phyloP scores from a whole-genome alignment of 2,797 vertebrate species.

The Phyllotis vaccarum region DNA sequence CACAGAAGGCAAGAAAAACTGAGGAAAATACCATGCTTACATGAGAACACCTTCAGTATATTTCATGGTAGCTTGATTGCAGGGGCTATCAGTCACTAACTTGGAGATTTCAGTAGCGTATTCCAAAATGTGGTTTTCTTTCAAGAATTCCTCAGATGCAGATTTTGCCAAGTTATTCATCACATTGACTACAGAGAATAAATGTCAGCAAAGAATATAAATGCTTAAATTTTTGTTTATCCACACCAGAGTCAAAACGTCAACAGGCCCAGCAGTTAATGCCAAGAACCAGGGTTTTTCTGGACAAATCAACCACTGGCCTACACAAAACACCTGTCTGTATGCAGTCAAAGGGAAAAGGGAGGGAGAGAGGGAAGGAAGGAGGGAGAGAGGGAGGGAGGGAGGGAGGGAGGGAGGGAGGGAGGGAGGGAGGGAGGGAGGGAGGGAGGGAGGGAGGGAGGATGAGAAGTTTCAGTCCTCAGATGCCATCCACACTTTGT shows the following conservation, averaged over 20 bases:
- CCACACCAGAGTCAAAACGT: neutral
- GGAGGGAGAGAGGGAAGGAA: too few species aligned
- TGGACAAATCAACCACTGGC: neutral
- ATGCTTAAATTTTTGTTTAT: neutral
- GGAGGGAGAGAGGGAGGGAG: neutral
- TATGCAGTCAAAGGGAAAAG: neutral
- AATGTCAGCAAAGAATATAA: conserved; percentile 26
- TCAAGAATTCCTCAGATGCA: conserved; percentile 58
- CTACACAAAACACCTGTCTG: neutral
- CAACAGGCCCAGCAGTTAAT: neutral
- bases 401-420: neutral
- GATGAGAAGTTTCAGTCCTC: neutral
- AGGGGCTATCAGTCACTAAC: conserved; percentile 48
- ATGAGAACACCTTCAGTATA: conserved; percentile 77
- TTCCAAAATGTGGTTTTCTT: conserved; percentile 66
- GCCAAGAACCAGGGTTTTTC: neutral
- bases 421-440: neutral
- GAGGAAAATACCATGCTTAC: conserved; percentile 58
- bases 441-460: too few species aligned
- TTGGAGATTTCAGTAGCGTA: conserved; percentile 59
- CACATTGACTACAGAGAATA: conserved; percentile 73
- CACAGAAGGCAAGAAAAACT: neutral
- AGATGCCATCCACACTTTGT: neutral
- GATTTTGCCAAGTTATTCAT: conserved; percentile 76
- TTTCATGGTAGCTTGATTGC: conserved; percentile 73